Evolutionary conservation across 2,888 invertebrate genomes (phyloP).

Genomic region (Epistrophe grossulariae): DNA sequence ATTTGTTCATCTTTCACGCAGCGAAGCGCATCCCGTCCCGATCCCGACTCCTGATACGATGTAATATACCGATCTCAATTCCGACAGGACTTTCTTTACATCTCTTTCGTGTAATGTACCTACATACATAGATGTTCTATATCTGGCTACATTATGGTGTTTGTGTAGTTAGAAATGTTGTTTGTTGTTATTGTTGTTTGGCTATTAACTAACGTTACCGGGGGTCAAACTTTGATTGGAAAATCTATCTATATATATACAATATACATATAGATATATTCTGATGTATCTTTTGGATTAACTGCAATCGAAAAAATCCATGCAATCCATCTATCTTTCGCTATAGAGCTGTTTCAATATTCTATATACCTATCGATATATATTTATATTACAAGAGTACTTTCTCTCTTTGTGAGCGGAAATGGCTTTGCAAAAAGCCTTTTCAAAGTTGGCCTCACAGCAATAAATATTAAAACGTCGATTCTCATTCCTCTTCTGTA

Average conservation of each 20-base stretch:
- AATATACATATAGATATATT: background rate
- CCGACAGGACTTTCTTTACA: slow-evolving; percentile 13
- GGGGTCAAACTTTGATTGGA: slow-evolving; percentile 59
- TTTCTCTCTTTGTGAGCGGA: slow-evolving; percentile 28
- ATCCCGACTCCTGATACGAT: background rate
- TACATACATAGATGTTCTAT: background rate
- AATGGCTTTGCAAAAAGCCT: slow-evolving; percentile 50
- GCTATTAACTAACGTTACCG: slow-evolving; percentile 52
- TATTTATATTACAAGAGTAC: slow-evolving; percentile 1
- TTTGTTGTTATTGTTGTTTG: slow-evolving; percentile 32
- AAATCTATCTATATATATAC: slow-evolving; percentile 24
- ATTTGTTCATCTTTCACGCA: slow-evolving; percentile 63
- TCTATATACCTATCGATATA: background rate
- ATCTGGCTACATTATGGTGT: slow-evolving; percentile 25
- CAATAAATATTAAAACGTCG: slow-evolving; percentile 71
- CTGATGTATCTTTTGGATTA: slow-evolving; percentile 42
- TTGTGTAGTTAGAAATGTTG: slow-evolving; percentile 26
- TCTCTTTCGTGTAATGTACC: background rate
- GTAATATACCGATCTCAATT: background rate
- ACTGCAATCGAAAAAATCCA: slow-evolving; percentile 63
- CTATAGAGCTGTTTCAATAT: slow-evolving; percentile 42
- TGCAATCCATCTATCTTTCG: slow-evolving; percentile 65
- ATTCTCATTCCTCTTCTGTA: slow-evolving; percentile 38
- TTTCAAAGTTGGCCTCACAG: slow-evolving; percentile 60
- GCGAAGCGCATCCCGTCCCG: slow-evolving; percentile 24